These are phyloP conservation scores for Gryllus longicercus DNA, from an alignment of 2,888 invertebrate species.

Conservation along the genomic window DNA sequence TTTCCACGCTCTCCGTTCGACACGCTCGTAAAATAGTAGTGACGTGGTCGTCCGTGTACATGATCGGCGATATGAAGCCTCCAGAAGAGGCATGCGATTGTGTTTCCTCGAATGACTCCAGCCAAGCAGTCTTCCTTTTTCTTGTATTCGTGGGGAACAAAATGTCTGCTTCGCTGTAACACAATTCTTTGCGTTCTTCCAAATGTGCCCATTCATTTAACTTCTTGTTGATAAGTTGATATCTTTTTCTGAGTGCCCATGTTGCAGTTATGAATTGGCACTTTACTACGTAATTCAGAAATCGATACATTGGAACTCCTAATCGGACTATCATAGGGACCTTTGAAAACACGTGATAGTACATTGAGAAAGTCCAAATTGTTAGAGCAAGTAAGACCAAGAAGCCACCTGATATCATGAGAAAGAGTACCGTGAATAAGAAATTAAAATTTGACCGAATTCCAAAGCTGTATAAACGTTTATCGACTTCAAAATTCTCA, in stretches of 20 bases:
- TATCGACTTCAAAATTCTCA: not conserved
- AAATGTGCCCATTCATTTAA: not conserved
- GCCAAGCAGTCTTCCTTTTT: too few species aligned
- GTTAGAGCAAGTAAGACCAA: not conserved
- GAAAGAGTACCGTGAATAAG: not conserved
- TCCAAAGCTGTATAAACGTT: not conserved
- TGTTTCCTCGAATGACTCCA: too few species aligned
- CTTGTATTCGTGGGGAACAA: too few species aligned
- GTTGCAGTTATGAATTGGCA: not conserved
- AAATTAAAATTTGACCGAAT: too few species aligned
- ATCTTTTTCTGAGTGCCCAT: not conserved
- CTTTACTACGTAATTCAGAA: not conserved
- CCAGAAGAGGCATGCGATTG: too few species aligned
- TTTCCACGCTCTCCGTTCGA: too few species aligned
- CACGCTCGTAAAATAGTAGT: too few species aligned
- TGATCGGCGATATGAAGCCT: too few species aligned
- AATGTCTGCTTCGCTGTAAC: too few species aligned
- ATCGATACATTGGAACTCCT: not conserved
- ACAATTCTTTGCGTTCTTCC: too few species aligned
- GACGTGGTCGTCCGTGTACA: too few species aligned
- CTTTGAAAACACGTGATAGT: not conserved
- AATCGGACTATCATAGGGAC: not conserved
- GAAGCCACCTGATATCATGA: not conserved
- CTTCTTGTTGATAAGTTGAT: not conserved
- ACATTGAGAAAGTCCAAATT: not conserved